Evolutionary conservation across 2,888 invertebrate genomes (phyloP).

Genomic region (Eristalis tenax): DNA sequence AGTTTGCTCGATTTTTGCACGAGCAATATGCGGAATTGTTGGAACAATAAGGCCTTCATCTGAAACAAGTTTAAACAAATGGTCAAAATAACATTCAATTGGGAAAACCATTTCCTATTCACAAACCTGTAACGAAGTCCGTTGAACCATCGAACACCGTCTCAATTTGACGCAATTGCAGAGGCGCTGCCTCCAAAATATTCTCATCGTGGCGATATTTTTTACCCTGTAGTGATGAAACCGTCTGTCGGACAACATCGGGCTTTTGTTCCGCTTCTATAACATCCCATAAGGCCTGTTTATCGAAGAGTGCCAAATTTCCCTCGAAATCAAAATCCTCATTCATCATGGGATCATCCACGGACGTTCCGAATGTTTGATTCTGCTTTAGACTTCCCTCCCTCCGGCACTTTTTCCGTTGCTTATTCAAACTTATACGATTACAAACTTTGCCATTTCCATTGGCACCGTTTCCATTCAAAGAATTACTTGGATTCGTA

Average conservation of each 20-base stretch:
- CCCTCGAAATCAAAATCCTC: conserved; percentile 97
- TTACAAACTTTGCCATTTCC: conserved; percentile 61
- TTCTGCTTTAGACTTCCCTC: conserved; percentile 78
- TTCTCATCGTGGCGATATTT: conserved; percentile 93
- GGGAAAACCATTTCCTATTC: neutral
- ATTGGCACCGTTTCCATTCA: conserved; percentile 69
- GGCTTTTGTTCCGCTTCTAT: conserved; percentile 85
- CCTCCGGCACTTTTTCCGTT: conserved; percentile 76
- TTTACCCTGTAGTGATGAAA: conserved; percentile 75
- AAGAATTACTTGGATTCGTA: conserved; percentile 67
- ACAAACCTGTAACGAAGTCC: conserved; percentile 79
- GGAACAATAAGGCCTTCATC: conserved; percentile 93
- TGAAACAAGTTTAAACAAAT: conserved; percentile 24
- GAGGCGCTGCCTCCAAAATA: conserved; percentile 86
- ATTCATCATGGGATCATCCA: conserved; percentile 79
- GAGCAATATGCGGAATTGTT: conserved; percentile 85
- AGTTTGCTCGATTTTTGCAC: conserved; percentile 86
- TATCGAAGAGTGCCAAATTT: conserved; percentile 95
- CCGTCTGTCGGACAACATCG: conserved; percentile 82
- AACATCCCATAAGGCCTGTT: conserved; percentile 90
- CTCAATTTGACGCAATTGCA: conserved; percentile 86
- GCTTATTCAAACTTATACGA: conserved; percentile 59
- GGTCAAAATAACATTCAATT: neutral
- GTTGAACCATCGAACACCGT: conserved; percentile 81
- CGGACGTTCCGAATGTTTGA: conserved; percentile 79